A percentile compares a stretch with the other conserved stretches of the same genome.
These are phyloP conservation scores for Lasioglossum lativentre DNA, from an alignment of 2,888 invertebrate genomes.

Conservation along the genomic window DNA sequence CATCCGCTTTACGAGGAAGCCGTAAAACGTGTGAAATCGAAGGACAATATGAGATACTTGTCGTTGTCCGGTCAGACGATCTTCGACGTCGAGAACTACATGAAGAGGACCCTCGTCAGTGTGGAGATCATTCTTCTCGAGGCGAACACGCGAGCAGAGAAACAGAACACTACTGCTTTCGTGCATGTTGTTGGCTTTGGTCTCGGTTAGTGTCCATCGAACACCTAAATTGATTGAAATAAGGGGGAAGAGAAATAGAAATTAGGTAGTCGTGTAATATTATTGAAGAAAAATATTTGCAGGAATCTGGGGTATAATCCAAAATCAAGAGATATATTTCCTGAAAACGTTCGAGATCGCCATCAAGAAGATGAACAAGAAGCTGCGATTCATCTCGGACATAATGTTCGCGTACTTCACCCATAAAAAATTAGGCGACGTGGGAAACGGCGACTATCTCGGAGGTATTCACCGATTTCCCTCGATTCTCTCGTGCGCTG, in stretches of 20 bases:
- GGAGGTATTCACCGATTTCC: constrained; percentile 73
- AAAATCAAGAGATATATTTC: constrained; percentile 88
- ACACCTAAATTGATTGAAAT: too few relatives aligned
- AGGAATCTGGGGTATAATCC: constrained; percentile 88
- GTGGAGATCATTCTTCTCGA: constrained; percentile 88
- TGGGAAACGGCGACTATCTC: constrained; percentile 84
- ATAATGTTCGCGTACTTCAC: constrained; percentile 89
- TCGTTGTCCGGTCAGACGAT: constrained; percentile 75
- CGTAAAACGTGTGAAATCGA: constrained; percentile 72
- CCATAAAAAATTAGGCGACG: constrained; percentile 84
- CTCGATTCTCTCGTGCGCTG: neutral
- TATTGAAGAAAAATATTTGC: constrained; percentile 23
- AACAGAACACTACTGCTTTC: constrained; percentile 86
- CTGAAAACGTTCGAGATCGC: constrained; percentile 88
- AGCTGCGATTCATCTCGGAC: constrained; percentile 86
- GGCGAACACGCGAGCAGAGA: constrained; percentile 86
- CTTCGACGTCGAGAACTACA: constrained; percentile 83
- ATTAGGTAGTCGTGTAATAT: too few relatives aligned
- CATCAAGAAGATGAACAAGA: constrained; percentile 85
- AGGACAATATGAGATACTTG: constrained; percentile 78
- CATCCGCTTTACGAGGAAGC: constrained; percentile 79
- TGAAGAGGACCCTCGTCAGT: constrained; percentile 81
- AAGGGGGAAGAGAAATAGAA: too few relatives aligned
- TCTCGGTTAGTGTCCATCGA: constrained; percentile 75
- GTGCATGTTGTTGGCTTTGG: constrained; percentile 89